Evolutionary conservation across 2,113 vertebrate genomes (phyloP), one percentile per base, ranked within the genome.

Genomic region (Scomber scombrus): DNA sequence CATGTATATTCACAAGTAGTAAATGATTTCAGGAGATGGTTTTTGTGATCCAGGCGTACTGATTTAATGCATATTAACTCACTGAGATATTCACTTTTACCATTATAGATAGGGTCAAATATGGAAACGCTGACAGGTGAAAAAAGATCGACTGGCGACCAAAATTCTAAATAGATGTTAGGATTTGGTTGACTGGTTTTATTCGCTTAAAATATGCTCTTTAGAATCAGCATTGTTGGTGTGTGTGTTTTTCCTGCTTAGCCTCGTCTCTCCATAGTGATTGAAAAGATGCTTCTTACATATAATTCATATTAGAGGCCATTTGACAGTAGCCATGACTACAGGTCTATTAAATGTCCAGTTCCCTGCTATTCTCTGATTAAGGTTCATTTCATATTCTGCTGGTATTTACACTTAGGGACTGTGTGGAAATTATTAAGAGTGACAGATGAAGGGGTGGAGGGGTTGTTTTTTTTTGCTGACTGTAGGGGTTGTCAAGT

Each of bases 241-340:
- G 21, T 16, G 14, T 69, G n/a, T n/a, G n/a, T 13, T 0, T 21
- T 7, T 40, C 52, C 1, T 60, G 11, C 69, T 57, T 2, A 19
- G 18, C 55, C 46, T 15, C 55, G 8, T n/a, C 67, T n/a, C n/a
- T 62, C 18, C 43, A 40, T 56, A 40, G 11, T 67, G 13, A 62
- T 51, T 46, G 45, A 18, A 21, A 31, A 61, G 61, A 61, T 29
- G 3, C 23, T 15, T 14, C 11, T 6, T 11, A 23, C 67, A 58
- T 58, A 26, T 26, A 26, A 26, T 26, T 43, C 21, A 46, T 45
- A 34, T 34, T 46, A 71, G 56, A 75, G 57, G 26, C 62, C 55
- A 43, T 23, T 10, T 52, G 23, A 61, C 56, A 43, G 71, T 75
- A 75, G 51, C 61, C 46, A 60, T 82, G 80, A 61, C 58, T 15